These are phyloP conservation scores for Tricholauxania praeusta DNA, from an alignment of 2,888 invertebrate species.

Conservation along the genomic window DNA sequence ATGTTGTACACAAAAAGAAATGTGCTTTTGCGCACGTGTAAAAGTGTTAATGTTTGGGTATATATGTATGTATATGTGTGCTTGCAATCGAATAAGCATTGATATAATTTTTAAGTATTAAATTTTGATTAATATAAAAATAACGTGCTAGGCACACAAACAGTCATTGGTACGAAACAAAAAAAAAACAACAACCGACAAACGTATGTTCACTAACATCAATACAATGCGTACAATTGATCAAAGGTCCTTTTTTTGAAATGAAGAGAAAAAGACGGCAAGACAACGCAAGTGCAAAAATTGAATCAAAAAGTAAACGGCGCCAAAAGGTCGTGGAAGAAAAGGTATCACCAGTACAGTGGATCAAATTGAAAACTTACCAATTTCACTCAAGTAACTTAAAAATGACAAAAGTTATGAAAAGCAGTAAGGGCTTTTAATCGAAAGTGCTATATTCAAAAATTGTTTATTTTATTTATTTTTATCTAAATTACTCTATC, in stretches of 20 bases:
- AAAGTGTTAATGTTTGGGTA: slow-evolving; percentile 16
- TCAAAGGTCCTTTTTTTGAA: neutral
- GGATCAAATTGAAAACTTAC: no score
- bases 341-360: no score
- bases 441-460: no score
- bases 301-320: slow-evolving; percentile 20
- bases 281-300: slow-evolving; percentile 3
- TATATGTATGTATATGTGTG: slow-evolving; percentile 17
- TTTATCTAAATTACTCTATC: no score
- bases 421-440: no score
- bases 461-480: no score
- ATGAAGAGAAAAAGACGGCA: neutral
- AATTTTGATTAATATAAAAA: slow-evolving; percentile 49
- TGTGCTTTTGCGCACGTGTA: no score
- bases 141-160: slow-evolving; percentile 47
- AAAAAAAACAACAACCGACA: slow-evolving; percentile 22
- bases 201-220: slow-evolving; percentile 16
- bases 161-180: neutral
- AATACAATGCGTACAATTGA: neutral
- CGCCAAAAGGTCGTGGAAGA: neutral
- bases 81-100: slow-evolving; percentile 32
- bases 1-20: neutral
- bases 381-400: no score
- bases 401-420: no score
- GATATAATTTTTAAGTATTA: slow-evolving; percentile 48